These are phyloP conservation scores for Drosophila rubida DNA, from an alignment of 2,888 invertebrate species.

Conservation along the genomic window DNA sequence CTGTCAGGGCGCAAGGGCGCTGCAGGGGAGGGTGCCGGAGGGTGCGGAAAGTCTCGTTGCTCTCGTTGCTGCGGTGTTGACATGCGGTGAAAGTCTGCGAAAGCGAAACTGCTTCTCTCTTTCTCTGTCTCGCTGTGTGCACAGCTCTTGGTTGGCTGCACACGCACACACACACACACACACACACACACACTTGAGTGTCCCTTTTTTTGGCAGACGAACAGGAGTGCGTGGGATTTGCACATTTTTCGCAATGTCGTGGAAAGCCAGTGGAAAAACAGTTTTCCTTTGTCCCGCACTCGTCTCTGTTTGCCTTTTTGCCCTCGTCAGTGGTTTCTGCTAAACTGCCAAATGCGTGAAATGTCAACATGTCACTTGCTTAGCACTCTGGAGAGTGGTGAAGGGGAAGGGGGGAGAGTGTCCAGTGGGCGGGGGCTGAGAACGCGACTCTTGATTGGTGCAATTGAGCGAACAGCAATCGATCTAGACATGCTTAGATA, in stretches of 20 bases:
- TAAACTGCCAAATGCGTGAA: conserved; percentile 78
- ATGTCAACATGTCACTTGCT: conserved; percentile 77
- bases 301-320: conserved; percentile 59
- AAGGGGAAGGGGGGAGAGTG: no score
- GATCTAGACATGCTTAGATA: conserved; percentile 6
- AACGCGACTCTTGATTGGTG: conserved; percentile 40
- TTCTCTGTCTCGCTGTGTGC: no score
- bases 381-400: background rate
- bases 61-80: conserved; percentile 63
- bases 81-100: conserved; percentile 70
- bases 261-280: conserved; percentile 74
- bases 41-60: conserved; percentile 23
- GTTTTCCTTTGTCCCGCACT: conserved; percentile 62
- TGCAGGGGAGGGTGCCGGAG: background rate
- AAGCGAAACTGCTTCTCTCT: conserved; percentile 29
- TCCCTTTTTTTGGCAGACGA: conserved; percentile 36
- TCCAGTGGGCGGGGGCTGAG: background rate
- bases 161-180: conserved; percentile 46
- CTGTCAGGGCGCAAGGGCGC: background rate
- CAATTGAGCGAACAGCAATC: conserved; percentile 13
- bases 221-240: conserved; percentile 73
- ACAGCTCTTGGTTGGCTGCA: no score
- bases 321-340: conserved; percentile 76
- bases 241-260: conserved; percentile 75
- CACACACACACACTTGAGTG: conserved; percentile 35